A percentile compares a stretch with the other conserved stretches of the same genome.
phyloP scores from a whole-genome alignment of 2,888 invertebrate genomes.

The Platycheirus rosarum region DNA sequence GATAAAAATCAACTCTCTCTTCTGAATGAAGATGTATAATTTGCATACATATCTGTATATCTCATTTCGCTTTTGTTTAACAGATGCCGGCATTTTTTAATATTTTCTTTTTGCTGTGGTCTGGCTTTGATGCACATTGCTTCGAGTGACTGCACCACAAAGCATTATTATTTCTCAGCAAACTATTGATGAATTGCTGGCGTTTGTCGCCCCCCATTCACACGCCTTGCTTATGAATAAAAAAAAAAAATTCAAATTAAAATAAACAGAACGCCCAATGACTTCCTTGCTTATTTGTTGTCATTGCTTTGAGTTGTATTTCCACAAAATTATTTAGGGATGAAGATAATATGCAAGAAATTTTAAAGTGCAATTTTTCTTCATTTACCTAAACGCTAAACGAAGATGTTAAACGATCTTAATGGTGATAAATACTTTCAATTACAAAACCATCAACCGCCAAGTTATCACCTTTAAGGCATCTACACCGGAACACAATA shows the following conservation, averaged over 20 bases:
- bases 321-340: not conserved
- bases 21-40: constrained; percentile 6
- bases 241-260: no score
- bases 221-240: constrained; percentile 23
- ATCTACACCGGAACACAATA: constrained; percentile 19
- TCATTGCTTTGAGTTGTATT: constrained; percentile 26
- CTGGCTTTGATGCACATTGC: constrained; percentile 57
- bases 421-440: constrained; percentile 67
- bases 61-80: constrained; percentile 50
- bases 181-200: constrained; percentile 67
- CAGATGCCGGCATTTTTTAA: constrained; percentile 57
- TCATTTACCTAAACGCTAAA: constrained; percentile 43
- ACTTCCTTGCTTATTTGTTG: no score
- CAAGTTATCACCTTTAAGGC: constrained; percentile 63
- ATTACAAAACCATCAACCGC: constrained; percentile 62
- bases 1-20: constrained; percentile 29
- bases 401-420: constrained; percentile 67
- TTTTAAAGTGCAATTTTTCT: constrained; percentile 58
- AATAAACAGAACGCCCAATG: no score
- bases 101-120: constrained; percentile 38
- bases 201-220: constrained; percentile 23
- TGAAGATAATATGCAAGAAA: not conserved
- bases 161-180: constrained; percentile 41
- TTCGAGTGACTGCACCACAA: constrained; percentile 35
- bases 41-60: constrained; percentile 19